phyloP scores from a whole-genome alignment of 2,888 invertebrate genomes.

The Hypena proboscidalis region DNA sequence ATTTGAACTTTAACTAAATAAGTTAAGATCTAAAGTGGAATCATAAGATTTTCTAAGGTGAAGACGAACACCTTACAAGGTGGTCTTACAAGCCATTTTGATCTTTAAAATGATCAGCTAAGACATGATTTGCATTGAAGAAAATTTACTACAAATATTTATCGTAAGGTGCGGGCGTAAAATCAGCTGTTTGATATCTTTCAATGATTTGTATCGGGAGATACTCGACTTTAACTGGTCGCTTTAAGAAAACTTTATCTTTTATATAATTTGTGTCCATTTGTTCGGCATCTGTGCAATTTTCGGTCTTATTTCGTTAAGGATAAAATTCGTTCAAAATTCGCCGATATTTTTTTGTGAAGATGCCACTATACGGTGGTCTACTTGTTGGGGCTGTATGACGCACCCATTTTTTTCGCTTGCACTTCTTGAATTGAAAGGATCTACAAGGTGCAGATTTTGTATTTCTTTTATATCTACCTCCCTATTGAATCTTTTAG shows the following conservation, averaged over 20 bases:
- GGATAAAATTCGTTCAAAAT: constrained; percentile 3
- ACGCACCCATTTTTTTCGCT: constrained; percentile 31
- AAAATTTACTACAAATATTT: constrained; percentile 48
- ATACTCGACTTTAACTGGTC: constrained; percentile 3
- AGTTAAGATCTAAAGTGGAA: constrained; percentile 1
- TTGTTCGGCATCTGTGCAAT: neutral
- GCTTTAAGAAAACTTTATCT: constrained; percentile 2
- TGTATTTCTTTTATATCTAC: no score
- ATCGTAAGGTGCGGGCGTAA: constrained; percentile 69
- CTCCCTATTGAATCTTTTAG: no score
- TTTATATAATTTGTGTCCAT: constrained; percentile 5
- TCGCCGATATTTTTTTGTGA: neutral
- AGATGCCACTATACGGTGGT: constrained; percentile 16
- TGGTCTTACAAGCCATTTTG: constrained; percentile 14
- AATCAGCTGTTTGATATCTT: constrained; percentile 70
- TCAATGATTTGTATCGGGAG: constrained; percentile 31
- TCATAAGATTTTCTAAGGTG: constrained; percentile 4
- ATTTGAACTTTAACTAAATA: constrained; percentile 32
- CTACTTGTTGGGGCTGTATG: constrained; percentile 39
- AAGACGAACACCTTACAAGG: constrained; percentile 43
- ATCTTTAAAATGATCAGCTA: constrained; percentile 6
- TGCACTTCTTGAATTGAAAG: constrained; percentile 22
- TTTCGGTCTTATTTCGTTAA: constrained; percentile 8
- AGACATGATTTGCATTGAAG: constrained; percentile 10
- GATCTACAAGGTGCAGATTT: constrained; percentile 40